A percentile compares a stretch with the other conserved stretches of the same genome.
Evolutionary conservation across 2,113 vertebrate genomes (phyloP).

Genomic region (Lagopus leucura): DNA sequence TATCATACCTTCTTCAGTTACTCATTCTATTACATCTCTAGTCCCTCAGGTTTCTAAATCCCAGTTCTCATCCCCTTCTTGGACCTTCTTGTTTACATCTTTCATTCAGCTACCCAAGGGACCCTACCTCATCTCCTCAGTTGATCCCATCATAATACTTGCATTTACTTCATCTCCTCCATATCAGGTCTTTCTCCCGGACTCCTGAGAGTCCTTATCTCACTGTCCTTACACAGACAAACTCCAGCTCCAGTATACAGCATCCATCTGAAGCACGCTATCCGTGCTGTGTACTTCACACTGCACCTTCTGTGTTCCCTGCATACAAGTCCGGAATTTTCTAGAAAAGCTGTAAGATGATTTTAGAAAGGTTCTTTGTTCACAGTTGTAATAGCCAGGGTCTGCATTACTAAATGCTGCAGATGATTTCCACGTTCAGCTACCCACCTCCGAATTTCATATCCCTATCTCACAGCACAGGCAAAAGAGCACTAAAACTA

Average conservation of each 20-base stretch:
- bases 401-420: not conserved
- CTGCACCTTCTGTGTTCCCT: not conserved
- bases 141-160: rapidly evolving
- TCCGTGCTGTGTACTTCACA: not conserved
- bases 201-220: not conserved
- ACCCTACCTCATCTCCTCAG: not conserved
- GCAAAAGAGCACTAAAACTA: not conserved
- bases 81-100: not conserved
- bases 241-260: not conserved
- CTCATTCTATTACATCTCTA: not conserved
- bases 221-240: not conserved
- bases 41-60: not conserved
- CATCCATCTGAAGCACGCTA: not conserved
- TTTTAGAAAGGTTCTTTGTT: not conserved
- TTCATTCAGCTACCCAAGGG: not conserved
- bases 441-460: not conserved
- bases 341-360: not conserved
- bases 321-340: not conserved
- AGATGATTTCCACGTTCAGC: not conserved
- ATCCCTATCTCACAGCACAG: not conserved
- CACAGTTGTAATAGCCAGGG: not conserved
- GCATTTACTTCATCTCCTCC: not conserved
- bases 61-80: not conserved
- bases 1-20: not conserved
- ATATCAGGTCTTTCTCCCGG: not conserved